Evolutionary conservation across 2,888 invertebrate species (phyloP), one percentile per base, ranked within the genome.

Genomic region (Plemyria rubiginata): DNA sequence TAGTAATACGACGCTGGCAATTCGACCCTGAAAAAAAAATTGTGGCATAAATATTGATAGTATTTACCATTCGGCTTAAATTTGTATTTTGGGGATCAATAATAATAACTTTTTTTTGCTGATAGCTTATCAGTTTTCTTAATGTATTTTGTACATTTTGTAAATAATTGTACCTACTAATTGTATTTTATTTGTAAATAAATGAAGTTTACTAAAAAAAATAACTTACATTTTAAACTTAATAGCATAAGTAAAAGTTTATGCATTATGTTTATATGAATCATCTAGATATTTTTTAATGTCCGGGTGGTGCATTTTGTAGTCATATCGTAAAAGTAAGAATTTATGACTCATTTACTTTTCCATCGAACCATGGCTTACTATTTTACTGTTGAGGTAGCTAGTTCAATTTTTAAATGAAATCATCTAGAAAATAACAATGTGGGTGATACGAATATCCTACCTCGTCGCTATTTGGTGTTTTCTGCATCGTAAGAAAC

Each of bases 1-100:
- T 60, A 15, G 60, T 60, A 11, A 60, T 60, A 7, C 60, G 28
- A 0, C 60, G 40, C 11, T 60, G 54, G 49, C 54, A 22, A 9
- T 15, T 9, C 7, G 40, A 53, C 13, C 54, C 54, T 60, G 43
- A 50, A 53, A 49, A 11, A 11, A n/a, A n/a, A n/a, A n/a, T n/a
- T n/a, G n/a, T n/a, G n/a, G n/a, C n/a, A n/a, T n/a, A n/a, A n/a
- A n/a, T n/a, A n/a, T n/a, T n/a, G n/a, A n/a, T n/a, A n/a, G n/a
- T n/a, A n/a, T n/a, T n/a, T n/a, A n/a, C n/a, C n/a, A n/a, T n/a
- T n/a, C n/a, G n/a, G n/a, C n/a, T n/a, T n/a, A n/a, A n/a, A n/a
- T n/a, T n/a, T n/a, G n/a, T n/a, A n/a, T n/a, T n/a, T n/a, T 29
- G 29, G 29, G 29, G 29, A 29, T 29, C 29, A n/a, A n/a, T n/a